Percentiles rank a stretch among this genome's conserved stretches.
These are phyloP conservation scores for Lepidothrix coronata DNA, from an alignment of 2,113 vertebrate species.

Conservation along the genomic window DNA sequence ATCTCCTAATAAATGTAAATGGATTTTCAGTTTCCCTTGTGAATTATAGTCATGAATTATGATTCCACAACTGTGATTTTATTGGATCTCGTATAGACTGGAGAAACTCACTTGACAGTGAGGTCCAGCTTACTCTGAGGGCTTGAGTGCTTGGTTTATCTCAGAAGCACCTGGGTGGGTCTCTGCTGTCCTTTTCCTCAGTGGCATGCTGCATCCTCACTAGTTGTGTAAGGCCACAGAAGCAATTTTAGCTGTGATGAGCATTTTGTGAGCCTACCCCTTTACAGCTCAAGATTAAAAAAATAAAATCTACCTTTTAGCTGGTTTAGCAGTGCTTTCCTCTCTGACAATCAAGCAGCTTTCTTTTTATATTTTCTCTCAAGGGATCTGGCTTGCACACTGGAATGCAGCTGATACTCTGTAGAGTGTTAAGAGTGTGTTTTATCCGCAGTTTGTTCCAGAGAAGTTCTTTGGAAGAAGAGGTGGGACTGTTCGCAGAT, in stretches of 20 bases:
- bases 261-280: not conserved
- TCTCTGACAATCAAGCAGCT: constrained; percentile 14
- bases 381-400: not conserved
- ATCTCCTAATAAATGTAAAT: constrained; percentile 60
- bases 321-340: not conserved
- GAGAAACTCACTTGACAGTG: not conserved
- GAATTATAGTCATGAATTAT: constrained; percentile 44
- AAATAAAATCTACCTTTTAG: not conserved
- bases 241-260: not conserved
- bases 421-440: not conserved
- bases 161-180: not conserved
- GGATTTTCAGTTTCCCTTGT: constrained; percentile 53
- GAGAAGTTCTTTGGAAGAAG: constrained; percentile 30
- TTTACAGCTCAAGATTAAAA: not conserved
- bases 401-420: constrained; percentile 15
- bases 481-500: not conserved
- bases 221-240: not conserved
- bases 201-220: not conserved
- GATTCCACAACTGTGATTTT: not conserved
- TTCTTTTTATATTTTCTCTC: not conserved
- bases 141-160: not conserved
- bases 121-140: not conserved
- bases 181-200: not conserved
- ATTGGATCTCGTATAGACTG: not conserved
- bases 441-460: not conserved